Evolutionary conservation across 2,113 vertebrate genomes (phyloP).

Genomic region (Lepus timidus): DNA sequence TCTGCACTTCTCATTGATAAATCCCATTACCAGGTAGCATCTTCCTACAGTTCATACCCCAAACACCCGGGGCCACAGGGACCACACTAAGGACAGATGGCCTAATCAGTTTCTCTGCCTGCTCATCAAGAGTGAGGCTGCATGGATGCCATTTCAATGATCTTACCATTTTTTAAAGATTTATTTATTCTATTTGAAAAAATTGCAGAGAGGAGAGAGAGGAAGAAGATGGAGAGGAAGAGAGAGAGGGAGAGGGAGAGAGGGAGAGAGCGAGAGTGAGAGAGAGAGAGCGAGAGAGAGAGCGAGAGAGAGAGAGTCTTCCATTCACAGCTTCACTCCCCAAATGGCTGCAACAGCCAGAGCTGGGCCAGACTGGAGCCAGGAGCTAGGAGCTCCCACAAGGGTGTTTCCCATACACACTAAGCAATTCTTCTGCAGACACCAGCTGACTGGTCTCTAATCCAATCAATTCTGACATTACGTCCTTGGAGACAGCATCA

Average conservation of each 20-base stretch:
- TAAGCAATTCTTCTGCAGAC: not conserved
- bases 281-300: too few species aligned
- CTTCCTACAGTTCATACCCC: not conserved
- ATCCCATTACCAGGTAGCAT: not conserved
- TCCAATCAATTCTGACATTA: not conserved
- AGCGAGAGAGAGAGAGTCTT: too few species aligned
- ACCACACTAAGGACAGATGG: not conserved
- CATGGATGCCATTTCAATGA: not conserved
- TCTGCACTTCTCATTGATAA: not conserved
- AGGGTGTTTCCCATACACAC: not conserved
- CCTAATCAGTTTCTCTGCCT: not conserved
- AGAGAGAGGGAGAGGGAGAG: too few species aligned
- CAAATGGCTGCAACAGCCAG: too few species aligned
- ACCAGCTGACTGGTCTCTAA: not conserved
- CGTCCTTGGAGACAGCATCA: not conserved
- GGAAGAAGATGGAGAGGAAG: too few species aligned
- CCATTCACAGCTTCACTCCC: too few species aligned
- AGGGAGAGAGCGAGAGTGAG: too few species aligned
- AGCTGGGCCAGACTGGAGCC: too few species aligned
- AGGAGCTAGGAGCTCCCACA: too few species aligned
- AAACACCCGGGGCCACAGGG: not conserved
- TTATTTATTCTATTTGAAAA: too few species aligned
- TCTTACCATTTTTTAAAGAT: not conserved
- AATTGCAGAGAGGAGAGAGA: too few species aligned
- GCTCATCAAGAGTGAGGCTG: fast-evolving